phyloP scores from a whole-genome alignment of 2,113 vertebrate genomes.

The Callipepla squamata region DNA sequence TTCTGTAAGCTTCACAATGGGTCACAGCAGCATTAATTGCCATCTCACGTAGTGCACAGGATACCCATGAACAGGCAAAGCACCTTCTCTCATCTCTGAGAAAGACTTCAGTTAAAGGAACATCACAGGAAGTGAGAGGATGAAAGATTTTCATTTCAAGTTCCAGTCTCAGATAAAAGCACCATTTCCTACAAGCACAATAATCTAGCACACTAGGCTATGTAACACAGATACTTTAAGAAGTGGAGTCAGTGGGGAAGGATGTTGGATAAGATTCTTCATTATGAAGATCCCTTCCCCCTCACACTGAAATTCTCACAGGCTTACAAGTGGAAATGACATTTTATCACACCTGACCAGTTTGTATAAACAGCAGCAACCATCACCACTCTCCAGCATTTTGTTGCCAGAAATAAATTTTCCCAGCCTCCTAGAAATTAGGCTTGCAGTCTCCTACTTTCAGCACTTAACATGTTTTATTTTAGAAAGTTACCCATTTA shows the following conservation, averaged over 20 bases:
- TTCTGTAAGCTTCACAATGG: not conserved
- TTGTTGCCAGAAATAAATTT: not conserved
- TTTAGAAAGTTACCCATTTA: not conserved
- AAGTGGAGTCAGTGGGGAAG: not conserved
- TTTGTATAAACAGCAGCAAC: conserved; percentile 23
- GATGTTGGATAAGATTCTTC: not conserved
- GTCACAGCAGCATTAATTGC: conserved; percentile 13
- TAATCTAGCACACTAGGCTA: not conserved
- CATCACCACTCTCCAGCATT: not conserved
- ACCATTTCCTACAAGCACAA: not conserved
- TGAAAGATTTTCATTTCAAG: not conserved
- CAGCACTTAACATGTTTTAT: not conserved
- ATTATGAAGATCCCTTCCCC: not conserved
- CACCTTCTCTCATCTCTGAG: not conserved
- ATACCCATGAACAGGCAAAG: not conserved
- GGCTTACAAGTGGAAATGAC: not conserved
- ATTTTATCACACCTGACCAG: conserved; percentile 30
- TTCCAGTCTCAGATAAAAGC: not conserved
- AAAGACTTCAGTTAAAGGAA: not conserved
- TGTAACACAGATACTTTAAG: not conserved
- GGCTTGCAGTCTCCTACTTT: not conserved
- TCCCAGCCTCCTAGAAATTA: not conserved
- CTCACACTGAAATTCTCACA: not conserved
- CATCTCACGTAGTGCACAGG: not conserved
- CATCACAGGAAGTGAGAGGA: not conserved